Evolutionary conservation across 2,888 invertebrate species (phyloP), one percentile per base, ranked within the genome.

Genomic region (Temnothorax ravouxi): DNA sequence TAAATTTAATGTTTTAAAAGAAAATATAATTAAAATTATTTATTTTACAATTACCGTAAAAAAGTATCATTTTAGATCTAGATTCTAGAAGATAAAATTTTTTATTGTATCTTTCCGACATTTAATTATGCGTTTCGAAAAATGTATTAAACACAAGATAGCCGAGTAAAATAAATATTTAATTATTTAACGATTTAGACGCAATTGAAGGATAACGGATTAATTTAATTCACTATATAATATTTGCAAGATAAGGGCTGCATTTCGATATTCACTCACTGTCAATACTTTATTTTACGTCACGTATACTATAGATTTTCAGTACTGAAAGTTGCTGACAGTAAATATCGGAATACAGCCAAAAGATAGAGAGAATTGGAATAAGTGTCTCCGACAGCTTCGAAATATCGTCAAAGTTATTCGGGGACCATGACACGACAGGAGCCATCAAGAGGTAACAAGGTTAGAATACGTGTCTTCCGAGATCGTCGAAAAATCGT

Each of bases 401-500:
- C 64, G 21, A 21, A 64, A 41, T 41, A 64, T 64, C 64, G 64
- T 64, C 64, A 64, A 64, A 64, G 41, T 64, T 64, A 64, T 3
- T 13, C 21, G 64, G 41, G 2, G 0, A 64, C 5, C 21, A 64
- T 41, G 21, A 64, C 1, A 8, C 3, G 0, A 15, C 21, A 61
- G 18, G 61, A 61, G 61, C 25, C 9, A n/a, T 18, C 9, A 41
- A 64, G 41, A 66, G 18, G 44, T 66, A 44, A 44, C 44, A 21
- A 41, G 64, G 41, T 64, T 64, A 64, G 64, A n/a, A 61, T 13
- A 18, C 38, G 41, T 21, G 6, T 64, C 64, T 64, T 64, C 21
- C 13, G 41, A 41, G 62, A 64, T 41, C 64, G 64, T 38, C 64
- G 64, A 64, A 64, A 64, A 64, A 64, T 64, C 64, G 21, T 64